phyloP scores from a whole-genome alignment of 2,888 invertebrate genomes.

The Macrosoma leucophasiata region DNA sequence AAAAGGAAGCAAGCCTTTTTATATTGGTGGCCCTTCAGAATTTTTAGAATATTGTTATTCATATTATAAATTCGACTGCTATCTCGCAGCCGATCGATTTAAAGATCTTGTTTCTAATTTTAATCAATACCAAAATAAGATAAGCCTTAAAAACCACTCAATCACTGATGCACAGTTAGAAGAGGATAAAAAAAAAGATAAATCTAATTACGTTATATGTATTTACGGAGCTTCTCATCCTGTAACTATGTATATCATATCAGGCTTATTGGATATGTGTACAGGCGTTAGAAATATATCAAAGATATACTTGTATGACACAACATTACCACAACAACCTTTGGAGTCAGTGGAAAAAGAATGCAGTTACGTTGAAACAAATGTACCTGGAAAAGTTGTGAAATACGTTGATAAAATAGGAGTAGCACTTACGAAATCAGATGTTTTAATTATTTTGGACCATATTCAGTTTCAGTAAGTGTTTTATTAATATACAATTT shows the following conservation, averaged over 20 bases:
- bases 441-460: slow-evolving; percentile 71
- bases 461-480: slow-evolving; percentile 56
- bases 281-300: slow-evolving; percentile 35
- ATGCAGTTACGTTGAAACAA: slow-evolving; percentile 43
- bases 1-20: slow-evolving; percentile 69
- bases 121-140: slow-evolving; percentile 41
- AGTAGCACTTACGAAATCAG: slow-evolving; percentile 58
- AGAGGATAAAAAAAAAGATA: slow-evolving; percentile 14
- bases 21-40: slow-evolving; percentile 76
- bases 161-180: slow-evolving; percentile 14
- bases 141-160: slow-evolving; percentile 23
- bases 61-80: slow-evolving; percentile 69
- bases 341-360: slow-evolving; percentile 50
- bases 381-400: slow-evolving; percentile 44
- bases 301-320: slow-evolving; percentile 54
- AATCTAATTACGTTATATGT: slow-evolving; percentile 39
- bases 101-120: slow-evolving; percentile 40
- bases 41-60: slow-evolving; percentile 78
- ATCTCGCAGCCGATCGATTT: slow-evolving; percentile 43
- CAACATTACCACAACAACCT: slow-evolving; percentile 36
- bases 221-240: slow-evolving; percentile 52
- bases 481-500: slow-evolving; percentile 3
- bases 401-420: slow-evolving; percentile 59
- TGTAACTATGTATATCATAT: slow-evolving; percentile 49
- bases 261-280: slow-evolving; percentile 44